Base-by-base conservation (phyloP, 2,888 invertebrate species). In the Ophioninae sp. region DNA sequence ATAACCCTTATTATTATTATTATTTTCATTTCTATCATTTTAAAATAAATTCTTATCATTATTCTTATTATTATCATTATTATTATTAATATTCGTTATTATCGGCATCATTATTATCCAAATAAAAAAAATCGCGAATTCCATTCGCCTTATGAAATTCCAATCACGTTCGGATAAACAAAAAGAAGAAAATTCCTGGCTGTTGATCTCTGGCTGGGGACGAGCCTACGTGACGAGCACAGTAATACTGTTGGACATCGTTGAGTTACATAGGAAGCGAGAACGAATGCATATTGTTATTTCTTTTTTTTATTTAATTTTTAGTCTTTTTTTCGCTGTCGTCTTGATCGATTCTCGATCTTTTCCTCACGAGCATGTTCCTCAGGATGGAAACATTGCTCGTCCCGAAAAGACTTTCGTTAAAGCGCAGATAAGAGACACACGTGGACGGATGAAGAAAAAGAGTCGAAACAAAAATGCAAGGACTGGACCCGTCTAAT, bases 111-210 rank as follows among this genome's bases (percentile, higher is more conserved):
- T 65, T 30, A 65, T 51, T 68, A 68, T 68, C 44, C 10, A 22
- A 64, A 67, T 82, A 71, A 9, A 13, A 44, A 20, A 51, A 69
- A 39, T 20, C 17, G 7, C 71, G 56, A 61, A 69, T 39, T 76
- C 56, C 44, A 75, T 80, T 75, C 75, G 63, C 69, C 63, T 75
- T 65, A 61, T 75, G 64, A 64, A 71, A 71, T 73, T 75, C 39
- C 56, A 59, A 81, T 71, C 63, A 63, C 78, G 64, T 51, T 64
- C 37, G 44, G 63, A 63, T 68, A 58, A 75, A 69, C 0, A 69
- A 58, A 56, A n/a, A 56, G 37, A 71, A 71, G 20, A 71, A 39
- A 71, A 71, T 20, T 41, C 37, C n/a, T 37, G 13, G 17, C 13
- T 13, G 39, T 44, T 6, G 44, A 44, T 68, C 22, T 22, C 10